phyloP scores from a whole-genome alignment of 2,888 invertebrate species.

The Scaptomyza parva region DNA sequence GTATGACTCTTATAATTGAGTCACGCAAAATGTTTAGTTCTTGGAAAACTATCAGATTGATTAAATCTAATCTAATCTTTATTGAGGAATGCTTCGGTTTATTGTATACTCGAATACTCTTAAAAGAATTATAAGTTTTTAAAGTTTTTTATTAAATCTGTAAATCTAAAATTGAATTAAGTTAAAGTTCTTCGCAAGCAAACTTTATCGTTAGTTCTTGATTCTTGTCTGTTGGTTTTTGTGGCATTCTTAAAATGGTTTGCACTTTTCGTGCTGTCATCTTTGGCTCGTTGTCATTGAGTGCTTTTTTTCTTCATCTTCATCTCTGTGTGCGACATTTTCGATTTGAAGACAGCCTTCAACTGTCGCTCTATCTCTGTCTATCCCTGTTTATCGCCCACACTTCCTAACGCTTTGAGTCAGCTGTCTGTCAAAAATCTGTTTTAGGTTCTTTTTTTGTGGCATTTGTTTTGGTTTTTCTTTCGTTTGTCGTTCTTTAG shows the following conservation, averaged over 20 bases:
- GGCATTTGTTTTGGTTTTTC: constrained; percentile 65
- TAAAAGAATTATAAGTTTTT: too few relatives aligned
- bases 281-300: constrained; percentile 46
- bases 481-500: constrained; percentile 50
- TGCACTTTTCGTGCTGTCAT: constrained; percentile 42
- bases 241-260: constrained; percentile 23
- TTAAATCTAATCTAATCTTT: background rate
- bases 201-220: background rate
- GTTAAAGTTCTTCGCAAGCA: background rate
- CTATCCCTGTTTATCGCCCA: background rate
- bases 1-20: background rate
- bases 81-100: background rate
- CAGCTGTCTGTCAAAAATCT: constrained; percentile 30
- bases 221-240: constrained; percentile 2
- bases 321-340: constrained; percentile 2
- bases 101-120: too few relatives aligned
- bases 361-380: background rate
- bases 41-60: background rate
- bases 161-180: too few relatives aligned
- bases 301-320: too few relatives aligned
- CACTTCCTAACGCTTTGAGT: constrained; percentile 5
- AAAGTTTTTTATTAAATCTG: too few relatives aligned
- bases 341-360: constrained; percentile 10
- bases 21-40: constrained; percentile 3
- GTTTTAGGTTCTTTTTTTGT: constrained; percentile 64